Evolutionary conservation across 2,113 vertebrate species (phyloP).

Genomic region (Riparia riparia): DNA sequence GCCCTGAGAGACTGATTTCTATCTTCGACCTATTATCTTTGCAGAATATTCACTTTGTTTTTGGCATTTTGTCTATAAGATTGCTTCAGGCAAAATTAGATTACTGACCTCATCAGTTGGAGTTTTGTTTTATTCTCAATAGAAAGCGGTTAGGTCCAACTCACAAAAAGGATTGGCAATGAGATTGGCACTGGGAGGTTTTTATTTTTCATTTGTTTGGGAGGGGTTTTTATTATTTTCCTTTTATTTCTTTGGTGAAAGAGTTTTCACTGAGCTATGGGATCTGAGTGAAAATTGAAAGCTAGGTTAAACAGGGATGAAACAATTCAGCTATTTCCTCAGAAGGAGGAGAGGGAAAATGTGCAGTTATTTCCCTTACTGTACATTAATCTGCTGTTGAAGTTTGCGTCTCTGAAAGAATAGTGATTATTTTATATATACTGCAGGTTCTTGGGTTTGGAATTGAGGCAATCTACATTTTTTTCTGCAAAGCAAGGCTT

Average conservation of each 20-base stretch:
- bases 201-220: background rate
- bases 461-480: background rate
- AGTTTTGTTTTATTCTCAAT: conserved; percentile 11
- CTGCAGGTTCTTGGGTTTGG: background rate
- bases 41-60: conserved; percentile 33
- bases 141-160: background rate
- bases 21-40: background rate
- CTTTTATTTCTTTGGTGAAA: background rate
- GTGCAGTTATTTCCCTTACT: background rate
- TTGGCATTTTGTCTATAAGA: conserved; percentile 31
- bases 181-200: background rate
- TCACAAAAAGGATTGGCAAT: background rate
- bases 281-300: conserved; percentile 2
- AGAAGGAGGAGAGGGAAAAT: background rate
- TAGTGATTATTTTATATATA: background rate
- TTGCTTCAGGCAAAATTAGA: conserved; percentile 36
- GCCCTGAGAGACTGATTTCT: background rate
- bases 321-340: background rate
- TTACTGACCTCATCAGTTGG: conserved; percentile 33
- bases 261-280: background rate
- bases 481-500: background rate
- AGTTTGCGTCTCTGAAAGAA: background rate
- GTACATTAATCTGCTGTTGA: background rate
- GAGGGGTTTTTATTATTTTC: background rate
- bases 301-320: background rate